A percentile compares a stretch with the other conserved stretches of the same genome.
These are phyloP conservation scores for Portevinia maculata DNA, from an alignment of 2,888 invertebrate genomes.

Conservation along the genomic window DNA sequence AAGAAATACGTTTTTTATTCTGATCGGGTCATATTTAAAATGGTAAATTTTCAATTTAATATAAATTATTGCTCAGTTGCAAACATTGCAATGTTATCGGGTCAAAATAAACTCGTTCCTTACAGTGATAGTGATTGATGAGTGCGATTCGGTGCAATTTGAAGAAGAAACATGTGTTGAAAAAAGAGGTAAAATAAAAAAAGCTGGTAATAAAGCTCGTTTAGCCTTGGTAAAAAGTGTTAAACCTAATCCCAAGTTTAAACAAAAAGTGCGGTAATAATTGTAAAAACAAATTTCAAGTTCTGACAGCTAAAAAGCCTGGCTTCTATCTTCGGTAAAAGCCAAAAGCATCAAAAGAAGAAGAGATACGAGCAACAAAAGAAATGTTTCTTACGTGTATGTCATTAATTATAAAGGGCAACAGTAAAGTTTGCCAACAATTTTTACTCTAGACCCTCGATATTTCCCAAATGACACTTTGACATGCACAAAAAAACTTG, in stretches of 20 bases:
- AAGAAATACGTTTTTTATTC: too few species aligned
- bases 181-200: background rate
- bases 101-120: too few species aligned
- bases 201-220: background rate
- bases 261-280: background rate
- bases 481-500: background rate
- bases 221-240: background rate
- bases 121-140: too few species aligned
- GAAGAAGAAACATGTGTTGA: too few species aligned
- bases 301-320: background rate
- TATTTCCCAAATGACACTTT: constrained; percentile 53
- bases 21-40: background rate
- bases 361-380: background rate
- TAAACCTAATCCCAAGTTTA: background rate
- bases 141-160: too few species aligned
- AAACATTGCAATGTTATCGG: too few species aligned
- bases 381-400: background rate
- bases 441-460: constrained; percentile 63
- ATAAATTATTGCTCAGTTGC: background rate
- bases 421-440: constrained; percentile 57
- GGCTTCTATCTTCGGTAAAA: too few species aligned
- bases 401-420: too few species aligned
- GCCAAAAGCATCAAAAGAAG: background rate
- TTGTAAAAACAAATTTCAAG: background rate
- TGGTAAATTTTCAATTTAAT: background rate